Conservation (phyloP, 2,113 vertebrate species). For the Gobius niger region DNA sequence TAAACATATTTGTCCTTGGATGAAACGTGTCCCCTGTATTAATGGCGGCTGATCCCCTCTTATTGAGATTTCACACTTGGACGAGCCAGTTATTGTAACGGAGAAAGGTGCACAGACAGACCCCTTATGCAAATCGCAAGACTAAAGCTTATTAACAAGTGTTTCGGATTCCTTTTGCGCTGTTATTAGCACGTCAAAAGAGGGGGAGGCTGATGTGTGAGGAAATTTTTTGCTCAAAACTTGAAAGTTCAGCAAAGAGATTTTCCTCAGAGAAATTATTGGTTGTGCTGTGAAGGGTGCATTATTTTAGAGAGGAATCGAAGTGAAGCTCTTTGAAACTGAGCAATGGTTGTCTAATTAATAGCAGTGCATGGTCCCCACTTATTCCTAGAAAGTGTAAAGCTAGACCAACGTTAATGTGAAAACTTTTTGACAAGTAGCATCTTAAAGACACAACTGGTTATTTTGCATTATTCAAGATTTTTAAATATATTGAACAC, state of each 20-base stretch:
- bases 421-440: neutral
- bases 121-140: slow-evolving; percentile 34
- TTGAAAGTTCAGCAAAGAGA: slow-evolving; percentile 24
- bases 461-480: too few species aligned
- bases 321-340: slow-evolving; percentile 39
- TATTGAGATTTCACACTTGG: slow-evolving; percentile 61
- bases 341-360: slow-evolving; percentile 59
- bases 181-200: slow-evolving; percentile 62
- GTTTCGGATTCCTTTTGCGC: slow-evolving; percentile 44
- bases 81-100: slow-evolving; percentile 50
- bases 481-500: too few species aligned
- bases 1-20: slow-evolving; percentile 38
- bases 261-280: slow-evolving; percentile 50
- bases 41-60: slow-evolving; percentile 47
- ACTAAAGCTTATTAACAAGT: slow-evolving; percentile 63
- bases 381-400: neutral
- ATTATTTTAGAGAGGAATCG: slow-evolving; percentile 57
- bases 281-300: slow-evolving; percentile 50
- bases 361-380: slow-evolving; percentile 23
- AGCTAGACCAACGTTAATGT: neutral
- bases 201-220: slow-evolving; percentile 19
- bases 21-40: slow-evolving; percentile 33
- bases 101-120: slow-evolving; percentile 34
- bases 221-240: slow-evolving; percentile 39
- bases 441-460: too few species aligned